phyloP scores from a whole-genome alignment of 2,113 vertebrate genomes.

The Lophochroa leadbeateri region DNA sequence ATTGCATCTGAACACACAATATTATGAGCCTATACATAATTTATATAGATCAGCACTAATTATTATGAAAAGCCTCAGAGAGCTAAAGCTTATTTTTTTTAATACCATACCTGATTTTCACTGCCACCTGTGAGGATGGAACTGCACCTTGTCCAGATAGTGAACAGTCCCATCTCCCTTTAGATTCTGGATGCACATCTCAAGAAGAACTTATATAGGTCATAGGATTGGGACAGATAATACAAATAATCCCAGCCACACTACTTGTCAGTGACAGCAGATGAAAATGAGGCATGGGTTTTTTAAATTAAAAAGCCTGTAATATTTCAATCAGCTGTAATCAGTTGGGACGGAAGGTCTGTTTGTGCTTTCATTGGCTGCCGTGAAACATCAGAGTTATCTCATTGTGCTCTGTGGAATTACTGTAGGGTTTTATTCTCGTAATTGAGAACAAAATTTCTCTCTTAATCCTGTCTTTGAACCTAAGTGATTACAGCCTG shows the following conservation, averaged over 20 bases:
- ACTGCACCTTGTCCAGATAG: background rate
- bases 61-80: slow-evolving; percentile 2
- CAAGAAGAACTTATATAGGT: background rate
- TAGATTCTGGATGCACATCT: background rate
- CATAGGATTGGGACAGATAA: background rate
- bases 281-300: background rate
- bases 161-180: background rate
- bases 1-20: background rate
- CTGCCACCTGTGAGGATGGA: background rate
- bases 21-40: background rate
- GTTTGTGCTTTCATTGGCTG: slow-evolving; percentile 20
- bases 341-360: slow-evolving; percentile 14
- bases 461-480: slow-evolving; percentile 27
- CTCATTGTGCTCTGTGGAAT: slow-evolving; percentile 11
- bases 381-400: slow-evolving; percentile 22
- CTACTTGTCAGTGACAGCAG: background rate
- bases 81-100: background rate
- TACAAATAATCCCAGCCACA: background rate
- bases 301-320: slow-evolving; percentile 9
- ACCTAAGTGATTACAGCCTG: background rate
- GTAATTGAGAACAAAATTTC: background rate
- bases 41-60: slow-evolving; percentile 6
- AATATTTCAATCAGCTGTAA: slow-evolving; percentile 33
- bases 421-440: background rate
- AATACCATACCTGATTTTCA: background rate